Percentiles rank a stretch among this genome's conserved stretches.
Evolutionary conservation across 2,797 vertebrate genomes (phyloP).

Genomic region (Natrix natrix): DNA sequence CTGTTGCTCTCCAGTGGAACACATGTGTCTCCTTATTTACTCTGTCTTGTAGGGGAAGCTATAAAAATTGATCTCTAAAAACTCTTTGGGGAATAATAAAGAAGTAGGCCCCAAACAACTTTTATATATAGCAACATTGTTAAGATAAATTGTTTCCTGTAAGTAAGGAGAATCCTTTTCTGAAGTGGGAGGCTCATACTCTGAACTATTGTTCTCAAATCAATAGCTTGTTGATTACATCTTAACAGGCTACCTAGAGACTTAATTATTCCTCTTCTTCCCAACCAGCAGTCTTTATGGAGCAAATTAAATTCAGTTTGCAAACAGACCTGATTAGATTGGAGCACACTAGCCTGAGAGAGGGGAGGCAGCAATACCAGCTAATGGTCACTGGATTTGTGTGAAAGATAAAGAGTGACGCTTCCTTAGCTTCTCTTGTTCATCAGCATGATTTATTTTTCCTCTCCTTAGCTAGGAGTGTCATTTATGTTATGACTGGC

Average conservation of each 20-base stretch:
- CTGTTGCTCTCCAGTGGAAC: background rate
- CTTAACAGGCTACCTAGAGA: background rate
- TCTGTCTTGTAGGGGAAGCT: background rate
- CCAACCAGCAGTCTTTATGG: background rate
- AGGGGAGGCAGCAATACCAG: background rate
- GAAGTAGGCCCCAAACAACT: background rate
- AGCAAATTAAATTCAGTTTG: background rate
- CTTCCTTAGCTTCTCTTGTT: background rate
- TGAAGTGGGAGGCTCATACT: background rate
- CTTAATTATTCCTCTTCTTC: background rate
- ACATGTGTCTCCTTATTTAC: background rate
- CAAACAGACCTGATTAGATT: background rate
- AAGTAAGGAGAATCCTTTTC: background rate
- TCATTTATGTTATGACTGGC: background rate
- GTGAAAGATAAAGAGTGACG: background rate
- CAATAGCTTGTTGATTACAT: background rate
- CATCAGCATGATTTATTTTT: background rate
- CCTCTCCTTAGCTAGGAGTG: background rate
- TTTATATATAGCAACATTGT: background rate
- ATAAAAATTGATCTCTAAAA: background rate
- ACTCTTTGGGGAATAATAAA: background rate
- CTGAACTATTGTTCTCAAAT: background rate
- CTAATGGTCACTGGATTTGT: background rate
- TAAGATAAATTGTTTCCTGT: background rate
- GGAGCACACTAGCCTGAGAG: background rate